These are phyloP conservation scores for Nesidiocoris tenuis DNA, from an alignment of 2,888 invertebrate species.

Conservation along the genomic window DNA sequence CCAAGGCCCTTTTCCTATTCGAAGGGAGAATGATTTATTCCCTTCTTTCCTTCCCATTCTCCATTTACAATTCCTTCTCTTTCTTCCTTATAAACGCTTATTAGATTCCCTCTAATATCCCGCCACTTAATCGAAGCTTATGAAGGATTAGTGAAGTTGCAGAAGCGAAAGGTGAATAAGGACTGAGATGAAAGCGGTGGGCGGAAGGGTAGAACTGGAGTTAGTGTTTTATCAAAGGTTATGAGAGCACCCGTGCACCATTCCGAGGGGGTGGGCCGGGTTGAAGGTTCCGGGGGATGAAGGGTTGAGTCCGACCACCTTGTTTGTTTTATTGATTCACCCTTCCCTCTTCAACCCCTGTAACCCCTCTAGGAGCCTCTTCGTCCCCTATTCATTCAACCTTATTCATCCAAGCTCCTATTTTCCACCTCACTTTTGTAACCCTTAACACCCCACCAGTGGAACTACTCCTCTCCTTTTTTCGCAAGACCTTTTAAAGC, in stretches of 20 bases:
- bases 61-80: neutral
- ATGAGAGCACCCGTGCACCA: conserved; percentile 16
- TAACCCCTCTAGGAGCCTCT: neutral
- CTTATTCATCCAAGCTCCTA: neutral
- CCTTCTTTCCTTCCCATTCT: neutral
- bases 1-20: too few species aligned
- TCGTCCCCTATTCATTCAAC: too few species aligned
- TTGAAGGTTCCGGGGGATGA: neutral
- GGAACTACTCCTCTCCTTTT: neutral
- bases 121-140: conserved; percentile 24
- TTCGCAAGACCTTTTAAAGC: neutral
- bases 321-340: conserved; percentile 41
- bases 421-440: neutral
- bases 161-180: neutral
- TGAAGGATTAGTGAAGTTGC: conserved; percentile 5
- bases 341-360: conserved; percentile 12
- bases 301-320: conserved; percentile 40
- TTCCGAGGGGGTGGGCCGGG: neutral
- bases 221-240: conserved; percentile 41
- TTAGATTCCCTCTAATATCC: conserved; percentile 16
- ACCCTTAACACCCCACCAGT: neutral
- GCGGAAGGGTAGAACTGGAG: neutral
- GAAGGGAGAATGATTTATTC: too few species aligned
- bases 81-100: conserved; percentile 4
- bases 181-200: neutral